These are phyloP conservation scores for Bujurquina vittata DNA, from an alignment of 2,113 vertebrate species.

Conservation along the genomic window DNA sequence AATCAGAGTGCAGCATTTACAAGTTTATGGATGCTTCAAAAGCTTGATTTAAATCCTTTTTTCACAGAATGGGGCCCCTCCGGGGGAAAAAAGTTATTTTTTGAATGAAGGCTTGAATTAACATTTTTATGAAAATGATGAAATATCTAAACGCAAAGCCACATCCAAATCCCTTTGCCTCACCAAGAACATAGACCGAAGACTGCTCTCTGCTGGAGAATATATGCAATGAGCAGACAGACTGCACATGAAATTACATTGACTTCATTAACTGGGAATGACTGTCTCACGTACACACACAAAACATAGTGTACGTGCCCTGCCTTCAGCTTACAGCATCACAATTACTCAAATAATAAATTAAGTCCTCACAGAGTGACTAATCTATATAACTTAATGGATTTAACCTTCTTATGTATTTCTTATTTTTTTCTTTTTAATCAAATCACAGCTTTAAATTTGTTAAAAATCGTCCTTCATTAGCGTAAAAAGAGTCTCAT, in stretches of 20 bases:
- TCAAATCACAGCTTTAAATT: background rate
- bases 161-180: background rate
- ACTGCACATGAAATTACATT: background rate
- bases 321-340: background rate
- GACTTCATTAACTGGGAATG: background rate
- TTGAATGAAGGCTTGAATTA: background rate
- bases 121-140: background rate
- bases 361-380: background rate
- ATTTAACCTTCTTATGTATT: background rate
- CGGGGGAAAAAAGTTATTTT: background rate
- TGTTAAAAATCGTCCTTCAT: background rate
- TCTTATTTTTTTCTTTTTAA: background rate
- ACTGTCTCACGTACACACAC: background rate
- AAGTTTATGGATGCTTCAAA: background rate
- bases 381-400: background rate
- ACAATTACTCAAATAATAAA: background rate
- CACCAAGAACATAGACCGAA: background rate
- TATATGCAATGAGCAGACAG: background rate
- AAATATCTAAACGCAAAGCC: background rate
- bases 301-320: background rate
- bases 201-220: slow-evolving; percentile 57
- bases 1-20: background rate
- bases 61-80: background rate
- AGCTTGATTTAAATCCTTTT: background rate
- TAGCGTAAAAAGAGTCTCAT: background rate